phyloP scores from a whole-genome alignment of 2,113 vertebrate genomes.

The Aldabrachelys gigantea region DNA sequence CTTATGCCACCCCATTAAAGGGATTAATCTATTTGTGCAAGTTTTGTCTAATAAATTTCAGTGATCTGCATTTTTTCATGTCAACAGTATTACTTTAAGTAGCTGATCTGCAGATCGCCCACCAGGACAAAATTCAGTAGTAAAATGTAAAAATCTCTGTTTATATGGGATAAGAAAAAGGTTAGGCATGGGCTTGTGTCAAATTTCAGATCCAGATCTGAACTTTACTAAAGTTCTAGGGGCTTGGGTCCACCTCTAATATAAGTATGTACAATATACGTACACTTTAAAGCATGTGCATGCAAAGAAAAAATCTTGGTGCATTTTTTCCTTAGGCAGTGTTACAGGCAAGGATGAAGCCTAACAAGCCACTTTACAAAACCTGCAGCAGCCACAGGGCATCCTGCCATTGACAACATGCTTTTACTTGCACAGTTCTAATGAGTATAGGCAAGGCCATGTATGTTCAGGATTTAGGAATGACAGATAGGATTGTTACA shows the following conservation, averaged over 20 bases:
- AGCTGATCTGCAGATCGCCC: not conserved
- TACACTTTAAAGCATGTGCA: not conserved
- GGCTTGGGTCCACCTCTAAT: not conserved
- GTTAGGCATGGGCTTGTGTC: not conserved
- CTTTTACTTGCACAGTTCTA: not conserved
- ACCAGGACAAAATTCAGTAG: not conserved
- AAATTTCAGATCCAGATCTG: not conserved
- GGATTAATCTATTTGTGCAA: not conserved
- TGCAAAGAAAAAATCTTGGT: not conserved
- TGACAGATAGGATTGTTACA: not conserved
- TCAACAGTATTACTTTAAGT: not conserved
- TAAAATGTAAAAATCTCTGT: not conserved
- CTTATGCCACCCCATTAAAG: not conserved
- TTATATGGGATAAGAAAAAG: not conserved
- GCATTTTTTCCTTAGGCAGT: not conserved
- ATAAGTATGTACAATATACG: not conserved
- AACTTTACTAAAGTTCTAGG: not conserved
- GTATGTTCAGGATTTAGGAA: not conserved
- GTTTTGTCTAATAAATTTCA: not conserved
- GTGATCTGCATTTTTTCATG: not conserved
- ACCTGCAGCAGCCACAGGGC: not conserved
- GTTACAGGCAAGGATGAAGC: not conserved
- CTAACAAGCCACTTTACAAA: not conserved
- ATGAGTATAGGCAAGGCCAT: not conserved
- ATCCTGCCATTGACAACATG: not conserved